Conservation (phyloP, 2,888 invertebrate genomes). For the Patella ulyssiponensis region DNA sequence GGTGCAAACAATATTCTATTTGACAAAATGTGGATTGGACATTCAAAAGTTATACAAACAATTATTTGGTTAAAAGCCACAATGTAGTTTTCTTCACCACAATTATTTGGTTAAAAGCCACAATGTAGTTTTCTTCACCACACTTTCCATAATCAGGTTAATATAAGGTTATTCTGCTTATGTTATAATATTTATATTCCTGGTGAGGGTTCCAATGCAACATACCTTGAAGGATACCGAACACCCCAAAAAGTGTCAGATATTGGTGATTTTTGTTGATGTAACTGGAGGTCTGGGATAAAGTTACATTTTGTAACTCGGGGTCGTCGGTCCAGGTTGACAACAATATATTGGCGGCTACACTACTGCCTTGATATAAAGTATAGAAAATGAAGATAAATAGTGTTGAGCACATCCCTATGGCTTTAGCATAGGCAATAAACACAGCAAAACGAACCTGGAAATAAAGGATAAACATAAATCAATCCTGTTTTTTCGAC, state of each 20-base stretch:
- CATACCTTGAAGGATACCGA: conserved; percentile 66
- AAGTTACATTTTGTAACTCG: conserved; percentile 45
- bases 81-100: too few relatives aligned
- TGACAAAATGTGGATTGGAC: too few relatives aligned
- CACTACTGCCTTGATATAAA: conserved; percentile 60
- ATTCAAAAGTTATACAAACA: too few relatives aligned
- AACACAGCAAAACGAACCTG: conserved; percentile 89
- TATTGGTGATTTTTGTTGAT: conserved; percentile 61
- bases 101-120: too few relatives aligned
- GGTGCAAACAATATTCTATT: too few relatives aligned
- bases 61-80: too few relatives aligned
- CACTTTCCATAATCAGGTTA: too few relatives aligned
- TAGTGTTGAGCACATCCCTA: conserved; percentile 82
- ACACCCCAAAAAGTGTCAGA: conserved; percentile 73
- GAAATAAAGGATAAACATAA: conserved; percentile 19
- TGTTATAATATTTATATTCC: neutral
- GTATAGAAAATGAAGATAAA: conserved; percentile 78
- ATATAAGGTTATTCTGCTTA: too few relatives aligned
- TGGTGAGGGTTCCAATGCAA: neutral
- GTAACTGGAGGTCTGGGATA: conserved; percentile 44
- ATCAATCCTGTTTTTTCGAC: too few relatives aligned
- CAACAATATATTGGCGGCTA: conserved; percentile 67
- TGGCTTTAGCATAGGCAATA: conserved; percentile 87
- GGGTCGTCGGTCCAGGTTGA: conserved; percentile 69
- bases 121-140: too few relatives aligned